phyloP scores from a whole-genome alignment of 2,888 invertebrate species.

The Diogma glabrata region DNA sequence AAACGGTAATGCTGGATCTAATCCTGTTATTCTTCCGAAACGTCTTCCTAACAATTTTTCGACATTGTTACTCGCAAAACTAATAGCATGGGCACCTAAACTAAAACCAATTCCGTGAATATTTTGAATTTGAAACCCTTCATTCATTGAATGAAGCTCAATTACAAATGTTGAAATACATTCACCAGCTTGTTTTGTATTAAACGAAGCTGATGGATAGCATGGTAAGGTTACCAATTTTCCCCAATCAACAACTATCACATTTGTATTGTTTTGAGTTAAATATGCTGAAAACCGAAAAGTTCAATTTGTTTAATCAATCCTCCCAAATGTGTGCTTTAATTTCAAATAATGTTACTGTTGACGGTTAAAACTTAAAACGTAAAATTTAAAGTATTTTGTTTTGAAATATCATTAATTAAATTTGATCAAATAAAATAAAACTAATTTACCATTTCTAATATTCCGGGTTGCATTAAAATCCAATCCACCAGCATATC shows the following conservation, averaged over 20 bases:
- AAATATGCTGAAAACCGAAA: slow-evolving; percentile 34
- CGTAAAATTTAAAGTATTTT: too few relatives aligned
- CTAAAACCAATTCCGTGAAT: slow-evolving; percentile 47
- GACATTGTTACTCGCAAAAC: slow-evolving; percentile 33
- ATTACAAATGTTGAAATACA: slow-evolving; percentile 41
- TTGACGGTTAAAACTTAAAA: too few relatives aligned
- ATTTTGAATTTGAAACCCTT: slow-evolving; percentile 29
- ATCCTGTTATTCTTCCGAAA: slow-evolving; percentile 38
- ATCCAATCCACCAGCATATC: slow-evolving; percentile 35
- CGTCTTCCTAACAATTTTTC: slow-evolving; percentile 25
- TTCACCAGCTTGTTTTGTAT: slow-evolving; percentile 45
- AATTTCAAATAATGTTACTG: too few relatives aligned
- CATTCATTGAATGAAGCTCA: slow-evolving; percentile 21
- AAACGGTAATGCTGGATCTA: slow-evolving; percentile 53
- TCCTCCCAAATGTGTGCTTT: too few relatives aligned
- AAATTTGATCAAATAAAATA: too few relatives aligned
- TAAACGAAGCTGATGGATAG: slow-evolving; percentile 44
- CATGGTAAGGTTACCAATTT: slow-evolving; percentile 40
- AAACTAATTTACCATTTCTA: slow-evolving; percentile 19
- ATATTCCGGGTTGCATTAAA: slow-evolving; percentile 26
- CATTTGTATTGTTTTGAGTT: slow-evolving; percentile 29
- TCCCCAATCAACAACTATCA: slow-evolving; percentile 45
- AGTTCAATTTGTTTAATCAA: too few relatives aligned
- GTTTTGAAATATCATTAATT: too few relatives aligned
- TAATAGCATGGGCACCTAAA: slow-evolving; percentile 43